Conservation (phyloP, 1,140 invertebrate species). For the Heterodera carotae region DNA sequence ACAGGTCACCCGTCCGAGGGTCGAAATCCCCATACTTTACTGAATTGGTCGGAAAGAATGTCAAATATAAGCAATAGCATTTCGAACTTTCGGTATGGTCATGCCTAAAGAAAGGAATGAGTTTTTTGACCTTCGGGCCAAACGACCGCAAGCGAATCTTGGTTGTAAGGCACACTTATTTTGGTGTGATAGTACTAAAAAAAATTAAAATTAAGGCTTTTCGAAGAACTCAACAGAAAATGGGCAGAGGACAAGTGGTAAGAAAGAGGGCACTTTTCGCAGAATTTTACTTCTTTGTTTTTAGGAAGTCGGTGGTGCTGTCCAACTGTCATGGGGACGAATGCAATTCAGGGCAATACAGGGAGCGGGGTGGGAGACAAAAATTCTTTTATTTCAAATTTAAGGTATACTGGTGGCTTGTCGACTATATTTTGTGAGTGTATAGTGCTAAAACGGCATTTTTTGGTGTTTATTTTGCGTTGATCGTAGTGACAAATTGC, state of each 20-base stretch:
- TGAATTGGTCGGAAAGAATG: no score
- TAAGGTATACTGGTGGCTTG: conserved; percentile 61
- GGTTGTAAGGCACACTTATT: background rate
- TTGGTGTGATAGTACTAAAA: background rate
- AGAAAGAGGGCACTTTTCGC: background rate
- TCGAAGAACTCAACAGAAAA: conserved; percentile 38
- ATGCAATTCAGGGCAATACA: conserved; percentile 49
- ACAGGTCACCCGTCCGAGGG: no score
- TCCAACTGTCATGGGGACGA: conserved; percentile 59
- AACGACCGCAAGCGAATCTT: no score
- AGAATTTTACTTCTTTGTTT: background rate
- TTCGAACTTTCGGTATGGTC: no score
- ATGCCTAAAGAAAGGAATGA: no score
- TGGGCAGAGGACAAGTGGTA: conserved; percentile 48
- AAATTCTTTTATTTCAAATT: conserved; percentile 6
- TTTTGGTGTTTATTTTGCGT: no score
- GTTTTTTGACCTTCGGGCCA: no score
- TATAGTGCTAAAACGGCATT: background rate
- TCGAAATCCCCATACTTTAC: no score
- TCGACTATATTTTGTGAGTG: conserved; percentile 45
- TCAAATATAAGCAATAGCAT: no score
- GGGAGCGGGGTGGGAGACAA: background rate
- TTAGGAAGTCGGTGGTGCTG: conserved; percentile 30
- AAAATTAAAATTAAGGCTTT: conserved; percentile 40
- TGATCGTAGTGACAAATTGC: no score